Percentiles rank a stretch among this genome's conserved stretches.
These are phyloP conservation scores for Eira barbara DNA, from an alignment of 2,113 vertebrate genomes.

Conservation along the genomic window DNA sequence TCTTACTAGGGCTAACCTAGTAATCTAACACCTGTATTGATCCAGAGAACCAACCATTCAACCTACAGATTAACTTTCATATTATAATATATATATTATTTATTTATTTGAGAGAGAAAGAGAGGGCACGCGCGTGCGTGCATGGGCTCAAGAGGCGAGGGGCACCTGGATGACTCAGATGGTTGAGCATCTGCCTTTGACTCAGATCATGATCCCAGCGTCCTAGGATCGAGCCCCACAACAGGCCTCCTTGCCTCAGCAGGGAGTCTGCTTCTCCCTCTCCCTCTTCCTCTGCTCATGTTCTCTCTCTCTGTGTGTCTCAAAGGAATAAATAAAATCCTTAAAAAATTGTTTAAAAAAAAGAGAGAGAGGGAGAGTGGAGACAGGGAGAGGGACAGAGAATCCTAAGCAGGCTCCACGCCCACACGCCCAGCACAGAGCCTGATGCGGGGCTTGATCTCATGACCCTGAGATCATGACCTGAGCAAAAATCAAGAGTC, in stretches of 20 bases:
- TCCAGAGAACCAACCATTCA: not conserved
- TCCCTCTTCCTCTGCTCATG: too few relatives aligned
- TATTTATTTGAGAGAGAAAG: not conserved
- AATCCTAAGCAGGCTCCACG: not conserved
- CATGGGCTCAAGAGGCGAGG: not conserved
- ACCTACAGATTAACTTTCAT: slow-evolving; percentile 3
- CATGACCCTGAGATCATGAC: not conserved
- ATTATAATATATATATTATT: not conserved
- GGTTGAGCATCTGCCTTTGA: too few relatives aligned
- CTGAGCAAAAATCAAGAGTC: not conserved
- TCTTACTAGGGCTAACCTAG: not conserved
- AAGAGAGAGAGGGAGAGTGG: too few relatives aligned
- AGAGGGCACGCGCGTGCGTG: not conserved
- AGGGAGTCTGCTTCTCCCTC: too few relatives aligned
- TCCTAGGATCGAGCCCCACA: too few relatives aligned
- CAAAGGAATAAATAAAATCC: too few relatives aligned
- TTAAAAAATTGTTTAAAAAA: too few relatives aligned
- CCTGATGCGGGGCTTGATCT: not conserved
- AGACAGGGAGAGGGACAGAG: not conserved
- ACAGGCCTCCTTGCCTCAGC: too few relatives aligned
- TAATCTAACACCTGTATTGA: not conserved
- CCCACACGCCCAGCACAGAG: not conserved
- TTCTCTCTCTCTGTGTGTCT: too few relatives aligned
- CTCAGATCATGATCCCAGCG: too few relatives aligned
- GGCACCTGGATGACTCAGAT: too few relatives aligned